phyloP scores from a whole-genome alignment of 2,113 vertebrate species.

The Heliornis fulica region DNA sequence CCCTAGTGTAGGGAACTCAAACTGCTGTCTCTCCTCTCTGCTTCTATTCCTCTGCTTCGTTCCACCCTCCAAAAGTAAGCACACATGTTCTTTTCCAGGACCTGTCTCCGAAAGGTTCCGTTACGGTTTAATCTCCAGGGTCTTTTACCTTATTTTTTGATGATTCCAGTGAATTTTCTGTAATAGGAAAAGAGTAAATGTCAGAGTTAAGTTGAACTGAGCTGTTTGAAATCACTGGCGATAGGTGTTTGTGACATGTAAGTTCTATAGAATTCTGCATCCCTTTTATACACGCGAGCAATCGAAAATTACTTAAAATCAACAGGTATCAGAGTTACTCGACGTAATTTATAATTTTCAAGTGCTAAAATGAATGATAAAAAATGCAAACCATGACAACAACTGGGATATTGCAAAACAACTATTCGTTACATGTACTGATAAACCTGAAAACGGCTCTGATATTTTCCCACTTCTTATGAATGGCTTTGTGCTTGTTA shows the following conservation, averaged over 20 bases:
- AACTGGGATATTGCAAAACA: not conserved
- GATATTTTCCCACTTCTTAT: not conserved
- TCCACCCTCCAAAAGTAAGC: not conserved
- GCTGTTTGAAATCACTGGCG: not conserved
- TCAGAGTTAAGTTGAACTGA: not conserved
- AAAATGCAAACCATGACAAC: too few species aligned
- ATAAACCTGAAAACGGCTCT: not conserved
- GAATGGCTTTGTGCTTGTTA: not conserved
- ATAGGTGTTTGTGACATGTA: fast-evolving
- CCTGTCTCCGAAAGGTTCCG: not conserved
- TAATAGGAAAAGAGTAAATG: slow-evolving; percentile 13
- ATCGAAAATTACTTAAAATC: not conserved
- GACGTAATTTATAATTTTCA: not conserved
- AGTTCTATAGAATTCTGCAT: not conserved
- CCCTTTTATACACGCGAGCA: not conserved
- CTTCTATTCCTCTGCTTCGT: not conserved
- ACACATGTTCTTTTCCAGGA: not conserved
- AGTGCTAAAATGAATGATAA: not conserved
- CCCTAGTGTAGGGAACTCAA: not conserved
- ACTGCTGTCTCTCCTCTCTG: not conserved
- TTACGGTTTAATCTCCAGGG: not conserved
- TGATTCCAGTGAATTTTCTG: slow-evolving; percentile 87
- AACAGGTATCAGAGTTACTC: not conserved
- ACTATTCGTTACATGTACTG: not conserved
- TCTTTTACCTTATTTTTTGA: slow-evolving; percentile 91